Base-by-base conservation (phyloP, 2,113 vertebrate species). In the Muntiacus muntjak region DNA sequence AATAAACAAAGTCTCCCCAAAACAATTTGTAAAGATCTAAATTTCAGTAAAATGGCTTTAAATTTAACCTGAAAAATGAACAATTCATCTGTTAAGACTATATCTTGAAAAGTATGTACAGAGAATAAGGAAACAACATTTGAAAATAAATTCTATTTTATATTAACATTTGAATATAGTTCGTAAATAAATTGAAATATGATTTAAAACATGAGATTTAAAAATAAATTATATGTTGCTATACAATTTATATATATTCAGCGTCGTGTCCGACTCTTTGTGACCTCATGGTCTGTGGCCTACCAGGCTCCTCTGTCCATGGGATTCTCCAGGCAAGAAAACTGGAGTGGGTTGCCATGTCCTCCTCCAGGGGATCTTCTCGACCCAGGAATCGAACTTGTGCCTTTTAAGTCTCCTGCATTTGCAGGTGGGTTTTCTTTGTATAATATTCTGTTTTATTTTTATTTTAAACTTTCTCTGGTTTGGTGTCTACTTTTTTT, bases 261-360 rank as follows among this genome's bases (percentile, higher is more conserved):
- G n/a, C 40, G 40, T 71, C 1, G 1, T 23, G 5, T 40, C 19
- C 0, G 0, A 36, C 5, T 71, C 10, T 71, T 40, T 40, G n/a
- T 71, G n/a, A 71, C 17, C n/a, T 19, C 64, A 36, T 36, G 17
- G 9, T 12, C n/a, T 36, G 9, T 23, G n/a, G n/a, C n/a, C 67
- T 71, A 36, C 67, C n/a, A 71, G 9, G 19, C 19, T 71, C 4
- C 64, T 12, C 19, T 71, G 64, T 71, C n/a, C 19, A 71, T 36
- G n/a, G n/a, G 64, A 36, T 36, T 71, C 64, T 36, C 4, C 17
- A 36, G 9, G 9, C 9, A 71, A 71, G n/a, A 71, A 71, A 36
- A 71, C 9, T 36, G n/a, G 17, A 36, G 17, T 71, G 64, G n/a
- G 9, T 71, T 71, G n/a, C n/a, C n/a, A 71, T 11, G 9, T 19